phyloP scores from a whole-genome alignment of 1,140 invertebrate genomes.

The Camponotus floridanus region DNA sequence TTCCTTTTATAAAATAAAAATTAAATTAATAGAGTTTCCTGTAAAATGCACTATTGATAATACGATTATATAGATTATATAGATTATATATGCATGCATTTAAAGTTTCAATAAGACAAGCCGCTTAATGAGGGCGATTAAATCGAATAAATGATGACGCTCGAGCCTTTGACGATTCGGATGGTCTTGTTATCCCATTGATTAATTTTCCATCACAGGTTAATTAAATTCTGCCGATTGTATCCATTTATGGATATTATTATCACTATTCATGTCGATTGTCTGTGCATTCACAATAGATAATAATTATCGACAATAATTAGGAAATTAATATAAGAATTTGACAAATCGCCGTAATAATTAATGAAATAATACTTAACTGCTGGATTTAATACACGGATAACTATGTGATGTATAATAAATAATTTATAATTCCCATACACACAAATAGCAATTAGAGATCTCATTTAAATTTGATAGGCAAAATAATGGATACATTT shows the following conservation, averaged over 20 bases:
- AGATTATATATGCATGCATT: not conserved
- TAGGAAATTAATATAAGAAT: slow-evolving; percentile 51
- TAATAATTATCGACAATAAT: slow-evolving; percentile 33
- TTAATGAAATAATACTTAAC: slow-evolving; percentile 8
- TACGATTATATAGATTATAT: not conserved
- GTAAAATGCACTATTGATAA: not conserved
- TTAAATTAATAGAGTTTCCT: not conserved
- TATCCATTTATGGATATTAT: slow-evolving; percentile 34
- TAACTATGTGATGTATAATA: not conserved
- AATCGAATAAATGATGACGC: slow-evolving; percentile 23
- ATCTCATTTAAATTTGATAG: slow-evolving; percentile 23
- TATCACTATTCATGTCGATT: slow-evolving; percentile 28
- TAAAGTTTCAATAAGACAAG: slow-evolving; percentile 32
- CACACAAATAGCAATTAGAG: not conserved
- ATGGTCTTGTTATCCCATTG: slow-evolving; percentile 44
- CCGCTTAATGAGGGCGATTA: slow-evolving; percentile 19
- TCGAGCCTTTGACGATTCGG: slow-evolving; percentile 5
- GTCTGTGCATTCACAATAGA: slow-evolving; percentile 17
- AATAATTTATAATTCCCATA: slow-evolving; percentile 17
- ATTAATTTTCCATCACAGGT: slow-evolving; percentile 38
- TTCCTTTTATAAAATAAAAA: not conserved
- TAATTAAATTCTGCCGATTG: slow-evolving; percentile 56
- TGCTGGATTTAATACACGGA: not conserved
- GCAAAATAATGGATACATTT: slow-evolving; percentile 11
- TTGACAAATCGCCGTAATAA: not conserved